A percentile compares a stretch with the other conserved stretches of the same genome.
Evolutionary conservation across 2,888 invertebrate genomes (phyloP).

Genomic region (Eustalomyia histrio): DNA sequence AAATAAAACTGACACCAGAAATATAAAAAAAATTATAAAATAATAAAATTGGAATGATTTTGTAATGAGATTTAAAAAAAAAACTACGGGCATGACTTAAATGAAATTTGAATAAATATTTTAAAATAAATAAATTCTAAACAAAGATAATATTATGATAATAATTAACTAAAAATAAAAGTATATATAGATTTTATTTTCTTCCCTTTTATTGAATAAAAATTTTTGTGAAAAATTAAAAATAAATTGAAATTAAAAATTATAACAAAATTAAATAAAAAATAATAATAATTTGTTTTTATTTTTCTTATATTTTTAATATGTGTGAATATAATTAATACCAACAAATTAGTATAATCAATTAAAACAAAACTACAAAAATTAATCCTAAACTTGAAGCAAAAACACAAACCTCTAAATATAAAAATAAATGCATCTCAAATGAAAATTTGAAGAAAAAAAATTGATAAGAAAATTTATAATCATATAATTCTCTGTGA

Average conservation of each 20-base stretch:
- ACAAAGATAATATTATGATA: background rate
- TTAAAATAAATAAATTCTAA: background rate
- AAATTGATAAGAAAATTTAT: slow-evolving; percentile 44
- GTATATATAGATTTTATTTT: background rate
- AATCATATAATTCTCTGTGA: slow-evolving; percentile 67
- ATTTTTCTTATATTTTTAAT: background rate
- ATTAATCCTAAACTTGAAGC: background rate
- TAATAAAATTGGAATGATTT: slow-evolving; percentile 25
- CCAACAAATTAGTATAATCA: background rate
- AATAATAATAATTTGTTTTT: slow-evolving; percentile 5
- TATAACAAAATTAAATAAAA: background rate
- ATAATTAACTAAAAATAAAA: slow-evolving; percentile 1
- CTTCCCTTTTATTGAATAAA: slow-evolving; percentile 7
- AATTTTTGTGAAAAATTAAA: slow-evolving; percentile 1
- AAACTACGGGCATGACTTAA: background rate
- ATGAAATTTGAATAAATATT: background rate
- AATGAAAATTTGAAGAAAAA: slow-evolving; percentile 26
- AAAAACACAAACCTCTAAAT: slow-evolving; percentile 30
- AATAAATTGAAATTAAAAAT: background rate
- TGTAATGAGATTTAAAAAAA: slow-evolving; percentile 12
- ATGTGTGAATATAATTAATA: slow-evolving; percentile 6
- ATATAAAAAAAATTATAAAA: slow-evolving; percentile 5
- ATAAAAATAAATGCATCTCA: slow-evolving; percentile 40
- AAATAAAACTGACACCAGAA: slow-evolving; percentile 44
- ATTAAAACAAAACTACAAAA: background rate